These are phyloP conservation scores for Anoplius nigerrimus DNA, from an alignment of 2,888 invertebrate species.

Conservation along the genomic window DNA sequence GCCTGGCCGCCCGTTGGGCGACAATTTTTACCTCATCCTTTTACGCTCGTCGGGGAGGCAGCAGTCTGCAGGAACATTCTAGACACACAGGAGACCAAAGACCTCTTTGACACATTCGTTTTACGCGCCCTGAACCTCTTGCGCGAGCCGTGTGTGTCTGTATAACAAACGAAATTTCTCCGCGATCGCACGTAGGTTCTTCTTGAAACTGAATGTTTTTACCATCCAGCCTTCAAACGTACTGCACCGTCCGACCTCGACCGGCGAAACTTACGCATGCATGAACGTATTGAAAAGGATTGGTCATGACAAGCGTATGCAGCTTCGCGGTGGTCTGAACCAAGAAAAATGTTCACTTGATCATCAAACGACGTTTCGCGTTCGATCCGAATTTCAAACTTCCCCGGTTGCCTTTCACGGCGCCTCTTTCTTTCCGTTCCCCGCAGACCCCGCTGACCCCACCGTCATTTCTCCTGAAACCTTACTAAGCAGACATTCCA, in stretches of 20 bases:
- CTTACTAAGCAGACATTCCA: slow-evolving; percentile 45
- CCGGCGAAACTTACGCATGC: too few species aligned
- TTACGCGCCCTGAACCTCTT: neutral
- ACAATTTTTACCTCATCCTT: slow-evolving; percentile 1
- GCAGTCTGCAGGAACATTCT: neutral
- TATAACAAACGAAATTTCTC: slow-evolving; percentile 5
- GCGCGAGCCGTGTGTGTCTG: slow-evolving; percentile 4
- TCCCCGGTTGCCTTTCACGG: neutral
- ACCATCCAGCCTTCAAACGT: neutral
- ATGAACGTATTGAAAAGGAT: too few species aligned
- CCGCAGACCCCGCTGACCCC: slow-evolving; percentile 3
- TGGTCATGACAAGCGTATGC: too few species aligned
- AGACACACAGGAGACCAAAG: slow-evolving; percentile 18
- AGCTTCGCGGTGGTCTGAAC: too few species aligned
- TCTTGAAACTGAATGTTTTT: neutral
- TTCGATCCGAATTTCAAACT: neutral
- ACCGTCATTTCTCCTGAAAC: slow-evolving; percentile 36
- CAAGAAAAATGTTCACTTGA: too few species aligned
- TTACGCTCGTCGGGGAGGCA: neutral
- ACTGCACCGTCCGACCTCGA: too few species aligned
- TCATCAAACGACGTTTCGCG: too few species aligned
- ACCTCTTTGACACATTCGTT: slow-evolving; percentile 28
- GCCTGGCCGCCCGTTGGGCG: neutral
- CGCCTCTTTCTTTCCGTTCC: neutral
- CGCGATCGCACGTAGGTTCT: neutral